Percentiles rank a stretch among this genome's conserved stretches.
Conservation (phyloP, 2,888 invertebrate genomes). For the Hedya salicella region DNA sequence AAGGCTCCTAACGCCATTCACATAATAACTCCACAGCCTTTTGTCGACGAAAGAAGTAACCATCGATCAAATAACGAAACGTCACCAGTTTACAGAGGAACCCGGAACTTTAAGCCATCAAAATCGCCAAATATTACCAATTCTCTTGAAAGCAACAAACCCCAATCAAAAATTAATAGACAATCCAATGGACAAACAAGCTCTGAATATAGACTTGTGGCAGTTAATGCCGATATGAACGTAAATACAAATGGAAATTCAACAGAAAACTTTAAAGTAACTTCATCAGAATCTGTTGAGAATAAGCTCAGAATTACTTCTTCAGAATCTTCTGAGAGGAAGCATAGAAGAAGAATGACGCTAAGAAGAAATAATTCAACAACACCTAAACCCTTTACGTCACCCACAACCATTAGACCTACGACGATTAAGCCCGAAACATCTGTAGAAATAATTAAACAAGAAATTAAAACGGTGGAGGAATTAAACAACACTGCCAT, state of each 20-base stretch:
- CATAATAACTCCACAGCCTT: conserved; percentile 69
- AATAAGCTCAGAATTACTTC: conserved; percentile 63
- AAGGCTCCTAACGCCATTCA: conserved; percentile 57
- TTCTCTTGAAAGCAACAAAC: conserved; percentile 49
- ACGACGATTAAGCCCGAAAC: conserved; percentile 52
- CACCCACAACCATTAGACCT: conserved; percentile 47
- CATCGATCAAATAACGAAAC: conserved; percentile 59
- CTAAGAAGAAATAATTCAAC: conserved; percentile 59
- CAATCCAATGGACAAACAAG: conserved; percentile 49
- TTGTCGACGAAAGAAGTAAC: conserved; percentile 71
- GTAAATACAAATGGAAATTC: conserved; percentile 56
- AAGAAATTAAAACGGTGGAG: conserved; percentile 66
- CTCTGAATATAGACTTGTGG: conserved; percentile 60
- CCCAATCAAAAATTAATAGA: conserved; percentile 49
- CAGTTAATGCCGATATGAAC: conserved; percentile 65
- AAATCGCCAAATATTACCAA: conserved; percentile 54
- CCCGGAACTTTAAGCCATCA: conserved; percentile 62
- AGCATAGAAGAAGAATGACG: conserved; percentile 71
- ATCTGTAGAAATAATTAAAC: conserved; percentile 63
- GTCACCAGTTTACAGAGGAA: conserved; percentile 72
- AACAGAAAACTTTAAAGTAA: conserved; percentile 44
- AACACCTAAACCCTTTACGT: conserved; percentile 50
- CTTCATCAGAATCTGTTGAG: conserved; percentile 61
- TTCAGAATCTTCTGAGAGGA: conserved; percentile 62
- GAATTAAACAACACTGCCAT: conserved; percentile 50